Conservation (phyloP, 2,888 invertebrate genomes). For the Camponotus fellah region DNA sequence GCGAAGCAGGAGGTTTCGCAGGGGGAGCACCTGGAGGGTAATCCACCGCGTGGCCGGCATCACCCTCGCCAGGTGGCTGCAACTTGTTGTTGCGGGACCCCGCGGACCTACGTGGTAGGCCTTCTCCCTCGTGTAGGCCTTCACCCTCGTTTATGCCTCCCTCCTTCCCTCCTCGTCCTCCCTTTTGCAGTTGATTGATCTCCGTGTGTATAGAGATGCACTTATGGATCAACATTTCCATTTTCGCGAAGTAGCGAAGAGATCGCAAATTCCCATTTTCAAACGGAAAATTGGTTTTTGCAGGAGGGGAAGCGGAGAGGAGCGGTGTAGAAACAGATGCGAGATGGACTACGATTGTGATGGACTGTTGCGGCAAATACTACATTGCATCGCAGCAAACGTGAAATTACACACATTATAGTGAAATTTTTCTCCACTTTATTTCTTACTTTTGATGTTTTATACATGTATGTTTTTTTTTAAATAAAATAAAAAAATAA, state of each 20-base stretch:
- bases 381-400: neutral
- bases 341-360: conserved; percentile 19
- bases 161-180: conserved; percentile 27
- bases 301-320: neutral
- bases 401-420: neutral
- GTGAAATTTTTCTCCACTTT: neutral
- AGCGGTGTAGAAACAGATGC: conserved; percentile 26
- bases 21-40: conserved; percentile 80
- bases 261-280: neutral
- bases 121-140: conserved; percentile 59
- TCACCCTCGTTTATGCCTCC: conserved; percentile 55
- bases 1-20: conserved; percentile 41
- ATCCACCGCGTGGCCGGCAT: conserved; percentile 78
- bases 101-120: conserved; percentile 68
- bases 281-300: conserved; percentile 23
- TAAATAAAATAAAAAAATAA: neutral
- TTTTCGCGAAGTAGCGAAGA: conserved; percentile 15
- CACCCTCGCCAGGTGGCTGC: conserved; percentile 82
- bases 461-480: neutral
- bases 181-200: conserved; percentile 2
- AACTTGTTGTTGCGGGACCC: conserved; percentile 82
- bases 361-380: neutral
- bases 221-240: conserved; percentile 21
- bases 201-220: neutral
- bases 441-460: neutral